phyloP scores from a whole-genome alignment of 2,797 vertebrate genomes.

The Amphiprion clarkii region DNA sequence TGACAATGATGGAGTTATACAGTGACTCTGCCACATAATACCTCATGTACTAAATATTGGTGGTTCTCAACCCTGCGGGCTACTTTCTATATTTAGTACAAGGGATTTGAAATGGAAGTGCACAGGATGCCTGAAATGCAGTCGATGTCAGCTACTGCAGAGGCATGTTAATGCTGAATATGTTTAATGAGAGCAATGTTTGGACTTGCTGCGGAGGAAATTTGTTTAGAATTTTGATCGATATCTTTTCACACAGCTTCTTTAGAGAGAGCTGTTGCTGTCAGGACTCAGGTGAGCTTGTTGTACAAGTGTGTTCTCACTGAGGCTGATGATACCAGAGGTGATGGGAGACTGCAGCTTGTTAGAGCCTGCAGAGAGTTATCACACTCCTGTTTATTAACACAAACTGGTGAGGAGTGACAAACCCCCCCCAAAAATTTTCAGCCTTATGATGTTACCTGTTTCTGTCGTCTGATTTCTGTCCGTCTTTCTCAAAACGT shows the following conservation, averaged over 20 bases:
- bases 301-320: conserved; percentile 19
- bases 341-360: conserved; percentile 63
- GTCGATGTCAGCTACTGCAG: conserved; percentile 35
- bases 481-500: background rate
- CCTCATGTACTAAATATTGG: conserved; percentile 57
- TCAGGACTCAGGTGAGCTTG: conserved; percentile 29
- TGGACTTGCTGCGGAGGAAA: conserved; percentile 4
- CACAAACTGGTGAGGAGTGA: conserved; percentile 36
- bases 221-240: conserved; percentile 9
- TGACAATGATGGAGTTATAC: conserved; percentile 58
- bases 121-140: conserved; percentile 39
- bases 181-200: conserved; percentile 11
- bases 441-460: conserved; percentile 22
- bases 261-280: conserved; percentile 25
- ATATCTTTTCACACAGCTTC: conserved; percentile 8
- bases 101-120: conserved; percentile 55
- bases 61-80: conserved; percentile 46
- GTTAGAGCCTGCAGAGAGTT: conserved; percentile 63
- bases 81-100: conserved; percentile 67
- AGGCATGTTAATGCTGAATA: conserved; percentile 10
- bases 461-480: conserved; percentile 14
- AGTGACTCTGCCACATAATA: conserved; percentile 50
- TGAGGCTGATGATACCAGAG: conserved; percentile 45
- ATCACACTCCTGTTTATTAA: conserved; percentile 56
- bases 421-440: conserved; percentile 40